phyloP scores from a whole-genome alignment of 1,140 invertebrate species.

The Drosophila biarmipes region DNA sequence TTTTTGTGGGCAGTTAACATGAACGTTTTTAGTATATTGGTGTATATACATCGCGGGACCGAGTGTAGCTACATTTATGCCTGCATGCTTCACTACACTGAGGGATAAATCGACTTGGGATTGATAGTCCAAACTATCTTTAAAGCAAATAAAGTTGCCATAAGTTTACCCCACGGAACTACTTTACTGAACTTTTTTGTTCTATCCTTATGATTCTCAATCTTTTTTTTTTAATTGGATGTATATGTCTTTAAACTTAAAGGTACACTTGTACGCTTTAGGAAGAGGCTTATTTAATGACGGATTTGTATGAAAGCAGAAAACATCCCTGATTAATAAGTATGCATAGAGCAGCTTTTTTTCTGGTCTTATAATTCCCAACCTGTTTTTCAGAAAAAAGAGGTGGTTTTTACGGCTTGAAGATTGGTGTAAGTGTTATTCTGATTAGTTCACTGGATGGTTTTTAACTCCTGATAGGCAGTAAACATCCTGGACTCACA shows the following conservation, averaged over 20 bases:
- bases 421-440: no score
- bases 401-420: no score
- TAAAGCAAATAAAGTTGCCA: no score
- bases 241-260: no score
- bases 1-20: conserved; percentile 81
- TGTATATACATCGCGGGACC: conserved; percentile 16
- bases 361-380: background rate
- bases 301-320: no score
- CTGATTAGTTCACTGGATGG: no score
- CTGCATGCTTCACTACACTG: conserved; percentile 6
- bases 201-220: background rate
- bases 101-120: background rate
- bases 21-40: conserved; percentile 49
- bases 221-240: background rate
- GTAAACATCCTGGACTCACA: background rate
- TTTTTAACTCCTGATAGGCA: no score
- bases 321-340: no score
- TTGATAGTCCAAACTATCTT: background rate
- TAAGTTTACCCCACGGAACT: no score
- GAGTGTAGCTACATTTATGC: conserved; percentile 22
- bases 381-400: background rate
- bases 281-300: no score
- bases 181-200: background rate
- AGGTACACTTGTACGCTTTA: no score
- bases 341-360: no score